Evolutionary conservation across 2,888 invertebrate species (phyloP), one percentile per base, ranked within the genome.

Genomic region (Norana najaformis): DNA sequence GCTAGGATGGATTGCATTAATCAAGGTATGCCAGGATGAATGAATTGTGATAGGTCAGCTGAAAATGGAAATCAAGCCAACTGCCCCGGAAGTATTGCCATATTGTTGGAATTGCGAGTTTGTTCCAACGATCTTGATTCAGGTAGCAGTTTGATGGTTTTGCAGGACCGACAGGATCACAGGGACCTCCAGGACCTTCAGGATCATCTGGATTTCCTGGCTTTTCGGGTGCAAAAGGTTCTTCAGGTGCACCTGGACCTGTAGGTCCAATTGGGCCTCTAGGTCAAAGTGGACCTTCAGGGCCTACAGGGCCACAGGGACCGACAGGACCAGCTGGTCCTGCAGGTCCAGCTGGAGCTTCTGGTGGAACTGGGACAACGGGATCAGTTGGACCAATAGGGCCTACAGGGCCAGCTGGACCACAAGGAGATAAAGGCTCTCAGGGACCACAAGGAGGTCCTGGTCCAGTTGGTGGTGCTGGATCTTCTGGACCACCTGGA

Each of bases 191-290:
- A 88, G 89, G 89, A 93, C 93, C 38, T 96, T 39, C 53, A 69
- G 89, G 83, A 30, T 53, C 88, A 30, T n/a, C 88, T 23, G 90
- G 88, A 69, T 18, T 47, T 30, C 20, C 53, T 53, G 97, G 97
- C 47, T 93, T 89, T 18, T 90, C 83, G 53, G 90, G 90, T 83
- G 37, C 88, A 16, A 35, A 89, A 38, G 91, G 91, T 34, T 23
- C 36, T 37, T 35, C 53, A 20, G 91, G 91, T 37, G 34, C n/a
- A 34, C 90, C 37, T n/a, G 91, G 91, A 83, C 89, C 83, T 5
- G 47, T 53, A 38, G 91, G 91, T 35, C 88, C 39, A 36, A 30
- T 41, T 36, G 90, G 90, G 34, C 34, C 3, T 6, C 88, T 23
- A 88, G 94, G 94, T 88, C 90, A 92, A 34, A 91, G 92, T 37